Evolutionary conservation across 2,888 invertebrate species (phyloP).

Genomic region (Athrips mouffetella): DNA sequence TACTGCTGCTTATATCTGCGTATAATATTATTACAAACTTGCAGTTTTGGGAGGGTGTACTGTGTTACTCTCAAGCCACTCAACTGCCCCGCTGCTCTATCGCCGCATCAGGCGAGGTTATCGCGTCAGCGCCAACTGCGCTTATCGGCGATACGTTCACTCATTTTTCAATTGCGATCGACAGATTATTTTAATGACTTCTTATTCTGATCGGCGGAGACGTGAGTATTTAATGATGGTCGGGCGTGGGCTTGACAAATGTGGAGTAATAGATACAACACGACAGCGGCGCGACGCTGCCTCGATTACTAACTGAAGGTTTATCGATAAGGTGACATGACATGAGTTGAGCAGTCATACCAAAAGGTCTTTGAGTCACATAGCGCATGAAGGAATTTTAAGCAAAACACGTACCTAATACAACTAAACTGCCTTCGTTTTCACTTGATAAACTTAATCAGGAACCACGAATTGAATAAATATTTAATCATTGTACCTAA

Average conservation of each 20-base stretch:
- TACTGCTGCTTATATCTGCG: not conserved
- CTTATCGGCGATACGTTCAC: not conserved
- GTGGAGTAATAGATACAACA: constrained; percentile 2
- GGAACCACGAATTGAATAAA: no score
- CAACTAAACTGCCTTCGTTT: no score
- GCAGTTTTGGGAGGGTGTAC: not conserved
- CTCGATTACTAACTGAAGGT: no score
- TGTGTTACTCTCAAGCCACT: not conserved
- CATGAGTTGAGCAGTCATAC: no score
- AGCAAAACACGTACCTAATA: no score
- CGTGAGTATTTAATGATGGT: constrained; percentile 3
- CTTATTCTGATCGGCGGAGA: constrained; percentile 2
- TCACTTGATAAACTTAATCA: no score
- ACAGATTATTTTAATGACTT: constrained; percentile 11
- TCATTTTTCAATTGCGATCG: constrained; percentile 8
- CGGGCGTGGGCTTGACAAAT: constrained; percentile 8
- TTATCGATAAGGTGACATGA: no score
- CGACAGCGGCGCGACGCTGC: not conserved
- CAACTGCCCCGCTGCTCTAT: not conserved
- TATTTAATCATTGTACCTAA: not conserved
- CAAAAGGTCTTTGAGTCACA: no score
- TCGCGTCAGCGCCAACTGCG: not conserved
- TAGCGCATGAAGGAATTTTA: no score
- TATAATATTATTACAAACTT: not conserved
- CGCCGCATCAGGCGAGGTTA: not conserved